Percentiles rank a stretch among this genome's conserved stretches.
Conservation (phyloP, 1,140 invertebrate genomes). For the Kradibia gibbosae region DNA sequence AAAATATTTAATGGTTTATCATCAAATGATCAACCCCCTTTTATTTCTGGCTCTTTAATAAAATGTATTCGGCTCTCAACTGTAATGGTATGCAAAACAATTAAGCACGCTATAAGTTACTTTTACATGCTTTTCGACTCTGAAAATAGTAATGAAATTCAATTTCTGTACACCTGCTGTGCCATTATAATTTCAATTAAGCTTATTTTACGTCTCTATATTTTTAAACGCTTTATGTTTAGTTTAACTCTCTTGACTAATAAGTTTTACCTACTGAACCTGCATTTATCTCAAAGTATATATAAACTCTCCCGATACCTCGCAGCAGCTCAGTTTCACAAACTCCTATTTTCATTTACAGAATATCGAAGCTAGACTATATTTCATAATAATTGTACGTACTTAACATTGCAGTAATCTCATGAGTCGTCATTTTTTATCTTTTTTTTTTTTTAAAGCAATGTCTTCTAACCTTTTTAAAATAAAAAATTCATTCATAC, state of each 20-base stretch:
- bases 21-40: too few relatives aligned
- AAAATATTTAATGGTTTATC: too few relatives aligned
- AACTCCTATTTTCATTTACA: background rate
- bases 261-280: background rate
- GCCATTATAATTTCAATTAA: background rate
- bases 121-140: background rate
- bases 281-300: background rate
- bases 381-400: too few relatives aligned
- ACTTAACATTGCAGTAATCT: too few relatives aligned
- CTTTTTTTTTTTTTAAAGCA: too few relatives aligned
- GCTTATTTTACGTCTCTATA: background rate
- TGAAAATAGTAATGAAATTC: background rate
- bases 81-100: too few relatives aligned
- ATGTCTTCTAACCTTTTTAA: too few relatives aligned
- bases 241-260: background rate
- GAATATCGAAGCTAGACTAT: background rate
- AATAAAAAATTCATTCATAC: too few relatives aligned
- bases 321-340: background rate
- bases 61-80: too few relatives aligned
- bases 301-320: background rate
- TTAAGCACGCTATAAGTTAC: too few relatives aligned
- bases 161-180: background rate
- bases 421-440: too few relatives aligned
- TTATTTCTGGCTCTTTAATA: too few relatives aligned
- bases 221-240: background rate